Evolutionary conservation across 2,797 vertebrate species (phyloP).

Genomic region (Meriones psammophilus): DNA sequence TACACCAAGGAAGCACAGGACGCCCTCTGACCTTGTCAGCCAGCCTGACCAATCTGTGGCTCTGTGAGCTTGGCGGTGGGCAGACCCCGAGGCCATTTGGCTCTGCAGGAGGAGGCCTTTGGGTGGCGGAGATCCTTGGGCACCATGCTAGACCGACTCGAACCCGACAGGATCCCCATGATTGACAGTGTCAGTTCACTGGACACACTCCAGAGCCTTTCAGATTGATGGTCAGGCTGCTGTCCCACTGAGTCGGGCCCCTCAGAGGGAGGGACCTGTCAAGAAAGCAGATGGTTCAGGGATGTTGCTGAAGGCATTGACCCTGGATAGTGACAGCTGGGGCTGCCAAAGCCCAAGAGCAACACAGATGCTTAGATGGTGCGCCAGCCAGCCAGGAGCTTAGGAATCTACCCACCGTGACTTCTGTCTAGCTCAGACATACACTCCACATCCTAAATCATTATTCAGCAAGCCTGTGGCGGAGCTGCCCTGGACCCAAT

Average conservation of each 20-base stretch:
- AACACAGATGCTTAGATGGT: not conserved
- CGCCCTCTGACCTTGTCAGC: not conserved
- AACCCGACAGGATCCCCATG: not conserved
- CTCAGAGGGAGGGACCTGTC: not conserved
- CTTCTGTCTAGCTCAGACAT: not conserved
- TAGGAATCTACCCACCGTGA: not conserved
- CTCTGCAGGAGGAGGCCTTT: not conserved
- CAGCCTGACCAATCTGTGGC: not conserved
- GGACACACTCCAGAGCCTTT: not conserved
- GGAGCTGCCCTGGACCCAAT: not conserved
- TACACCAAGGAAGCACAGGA: not conserved
- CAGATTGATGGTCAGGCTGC: not conserved
- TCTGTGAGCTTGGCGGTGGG: not conserved
- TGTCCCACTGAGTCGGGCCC: no score
- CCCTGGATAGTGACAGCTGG: no score
- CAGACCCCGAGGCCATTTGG: not conserved
- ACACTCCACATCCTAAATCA: no score
- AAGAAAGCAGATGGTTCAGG: not conserved
- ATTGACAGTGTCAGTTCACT: not conserved
- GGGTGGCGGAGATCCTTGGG: not conserved
- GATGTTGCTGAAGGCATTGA: not conserved
- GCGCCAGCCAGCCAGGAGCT: not conserved
- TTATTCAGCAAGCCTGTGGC: not conserved
- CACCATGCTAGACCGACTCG: not conserved
- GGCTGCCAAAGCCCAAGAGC: not conserved